Percentiles rank a stretch among this genome's conserved stretches.
phyloP scores from a whole-genome alignment of 37 sponge, comb jelly and placozoan genomes.

The Ianthella basta region DNA sequence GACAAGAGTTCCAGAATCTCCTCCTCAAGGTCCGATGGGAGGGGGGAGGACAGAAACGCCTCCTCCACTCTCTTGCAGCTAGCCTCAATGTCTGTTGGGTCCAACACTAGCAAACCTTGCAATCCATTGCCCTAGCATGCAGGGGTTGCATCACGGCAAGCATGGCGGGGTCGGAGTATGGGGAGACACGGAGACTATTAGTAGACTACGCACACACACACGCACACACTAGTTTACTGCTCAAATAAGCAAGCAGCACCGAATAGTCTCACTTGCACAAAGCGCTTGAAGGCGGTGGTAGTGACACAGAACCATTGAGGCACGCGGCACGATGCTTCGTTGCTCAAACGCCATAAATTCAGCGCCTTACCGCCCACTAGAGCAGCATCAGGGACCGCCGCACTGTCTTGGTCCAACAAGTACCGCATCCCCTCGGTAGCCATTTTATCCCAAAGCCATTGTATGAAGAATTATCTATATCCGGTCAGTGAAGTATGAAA shows the following conservation, averaged over 20 bases:
- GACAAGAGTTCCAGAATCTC: constrained; percentile 32
- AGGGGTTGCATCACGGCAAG: no score
- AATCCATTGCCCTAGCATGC: constrained; percentile 49
- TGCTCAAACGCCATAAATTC: constrained; percentile 76
- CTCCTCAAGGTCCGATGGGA: constrained; percentile 46
- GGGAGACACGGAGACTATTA: neutral
- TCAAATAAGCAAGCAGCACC: neutral
- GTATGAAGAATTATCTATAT: no score
- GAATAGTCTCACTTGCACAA: constrained; percentile 49
- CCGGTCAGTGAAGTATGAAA: no score
- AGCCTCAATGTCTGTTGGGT: constrained; percentile 33
- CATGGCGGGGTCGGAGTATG: no score
- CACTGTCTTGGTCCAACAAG: neutral
- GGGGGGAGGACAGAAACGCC: constrained; percentile 28
- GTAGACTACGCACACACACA: no score
- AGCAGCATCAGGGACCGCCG: neutral
- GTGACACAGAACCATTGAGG: constrained; percentile 85
- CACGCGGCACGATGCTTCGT: constrained; percentile 38
- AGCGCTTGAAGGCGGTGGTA: constrained; percentile 54
- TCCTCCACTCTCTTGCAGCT: constrained; percentile 36
- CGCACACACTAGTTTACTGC: no score
- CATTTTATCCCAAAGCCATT: constrained; percentile 46
- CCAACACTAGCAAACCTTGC: constrained; percentile 16
- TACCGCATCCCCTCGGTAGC: neutral
- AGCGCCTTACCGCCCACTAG: constrained; percentile 76